Evolutionary conservation across 2,797 vertebrate genomes (phyloP), one percentile per base, ranked within the genome.

Genomic region (Craterocephalus amniculus): DNA sequence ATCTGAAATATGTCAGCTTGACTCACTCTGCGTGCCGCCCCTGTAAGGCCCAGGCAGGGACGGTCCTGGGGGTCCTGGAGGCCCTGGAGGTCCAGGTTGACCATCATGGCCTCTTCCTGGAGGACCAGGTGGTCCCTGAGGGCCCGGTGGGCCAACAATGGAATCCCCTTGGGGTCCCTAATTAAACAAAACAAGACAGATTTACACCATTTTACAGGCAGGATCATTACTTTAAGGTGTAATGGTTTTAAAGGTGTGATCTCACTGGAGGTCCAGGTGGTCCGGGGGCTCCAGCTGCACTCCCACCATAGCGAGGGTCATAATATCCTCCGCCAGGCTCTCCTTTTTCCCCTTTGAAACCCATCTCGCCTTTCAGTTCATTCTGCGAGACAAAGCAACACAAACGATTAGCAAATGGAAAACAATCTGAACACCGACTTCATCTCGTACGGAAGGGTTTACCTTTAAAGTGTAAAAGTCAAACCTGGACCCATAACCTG

Each of bases 161-260:
- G 94, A 91, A 27, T 97, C 96, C 10, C 97, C 97, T 83, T 91
- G 94, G n/a, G 94, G 92, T 13, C 96, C 97, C 97, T 97, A 67
- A 22, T 40, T 36, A 45, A n/a, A 62, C 0, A 16, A 32, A 38
- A 24, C n/a, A 35, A 1, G 4, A 49, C 29, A 59, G 10, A 63
- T 36, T 59, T 58, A 58, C 22, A 55, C 7, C 0, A 27, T 55
- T 1, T 27, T 0, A 20, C 6, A 38, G 16, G 38, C 6, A 12
- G n/a, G 11, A 40, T 1, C 4, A 36, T 20, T 45, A 22, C 16
- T 24, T 13, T 9, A 13, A 49, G 5, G 20, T 9, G 20, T 2
- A 12, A 14, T 10, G 4, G 35, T 22, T 48, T 32, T 24, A 4
- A n/a, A 8, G 29, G 0, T 24, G 29, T 18, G 34, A 74, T 74